phyloP scores from a whole-genome alignment of 2,113 vertebrate species.

The Phalacrocorax pelagicus region DNA sequence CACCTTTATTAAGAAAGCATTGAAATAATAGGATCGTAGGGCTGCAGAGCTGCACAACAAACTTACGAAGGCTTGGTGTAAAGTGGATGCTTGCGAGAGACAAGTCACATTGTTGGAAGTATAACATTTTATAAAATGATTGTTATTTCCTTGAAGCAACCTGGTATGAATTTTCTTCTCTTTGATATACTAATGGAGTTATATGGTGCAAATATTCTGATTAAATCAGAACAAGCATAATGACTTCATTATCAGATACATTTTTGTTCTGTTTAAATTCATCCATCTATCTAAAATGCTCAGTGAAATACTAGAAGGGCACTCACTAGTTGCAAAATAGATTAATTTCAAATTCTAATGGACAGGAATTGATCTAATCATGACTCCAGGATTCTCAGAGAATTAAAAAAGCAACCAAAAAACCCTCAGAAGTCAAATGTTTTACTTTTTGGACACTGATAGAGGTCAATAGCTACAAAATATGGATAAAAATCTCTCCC shows the following conservation, averaged over 20 bases:
- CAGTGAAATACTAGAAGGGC: slow-evolving; percentile 19
- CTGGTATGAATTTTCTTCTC: not conserved
- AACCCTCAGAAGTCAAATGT: not conserved
- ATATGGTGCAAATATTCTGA: slow-evolving; percentile 22
- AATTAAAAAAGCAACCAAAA: slow-evolving; percentile 3
- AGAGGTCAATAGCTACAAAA: not conserved
- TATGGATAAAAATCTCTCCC: not conserved
- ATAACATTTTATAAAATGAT: not conserved
- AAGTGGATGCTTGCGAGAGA: not conserved
- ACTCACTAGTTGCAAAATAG: slow-evolving; percentile 21
- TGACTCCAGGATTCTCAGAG: not conserved
- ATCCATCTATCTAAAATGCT: slow-evolving; percentile 46
- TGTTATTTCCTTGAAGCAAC: not conserved
- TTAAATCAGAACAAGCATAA: slow-evolving; percentile 48
- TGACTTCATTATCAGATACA: slow-evolving; percentile 36
- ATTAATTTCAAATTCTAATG: slow-evolving; percentile 56
- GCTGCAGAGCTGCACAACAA: not conserved
- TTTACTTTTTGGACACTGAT: not conserved
- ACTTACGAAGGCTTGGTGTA: not conserved
- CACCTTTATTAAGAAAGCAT: not conserved
- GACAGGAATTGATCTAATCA: slow-evolving; percentile 51
- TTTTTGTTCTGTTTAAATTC: slow-evolving; percentile 43
- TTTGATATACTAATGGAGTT: slow-evolving; percentile 20
- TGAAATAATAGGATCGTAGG: not conserved
- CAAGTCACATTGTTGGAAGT: not conserved